Base-by-base conservation (phyloP, 2,888 invertebrate genomes). In the Muscina levida region DNA sequence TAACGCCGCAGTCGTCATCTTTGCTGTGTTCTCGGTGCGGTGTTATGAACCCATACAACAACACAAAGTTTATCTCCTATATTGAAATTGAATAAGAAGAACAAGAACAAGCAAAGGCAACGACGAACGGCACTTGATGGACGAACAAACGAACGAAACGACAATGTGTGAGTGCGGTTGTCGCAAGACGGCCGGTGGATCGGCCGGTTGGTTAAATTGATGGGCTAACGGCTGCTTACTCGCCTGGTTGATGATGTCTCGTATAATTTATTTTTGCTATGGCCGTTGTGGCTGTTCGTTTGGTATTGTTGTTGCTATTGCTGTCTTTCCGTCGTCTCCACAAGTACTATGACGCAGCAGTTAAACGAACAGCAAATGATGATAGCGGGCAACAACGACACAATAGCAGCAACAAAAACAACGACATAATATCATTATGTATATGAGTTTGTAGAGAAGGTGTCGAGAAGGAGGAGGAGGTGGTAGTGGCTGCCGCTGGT, bases 1-100 rank as follows among this genome's bases (percentile, higher is more conserved):
- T 31, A n/a, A n/a, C n/a, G 77, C 78, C 85, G 82, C 84, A 84
- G 84, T 84, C 86, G 85, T 53, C 66, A 24, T 53, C 51, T 37
- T 72, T 65, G 53, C 26, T 31, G 31, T 5, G 31, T 68, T 19
- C 65, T n/a, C n/a, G n/a, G n/a, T n/a, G n/a, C n/a, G n/a, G n/a
- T 65, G 31, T 71, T 72, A 39, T 51, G 48, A 48, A 48, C 48
- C 10, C 48, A 48, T 19, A 53, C 24, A 22, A 53, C 22, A 48
- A 17, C 48, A 15, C 48, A 48, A 48, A 17, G 48, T 48, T 48
- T 48, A 19, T 48, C 48, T 48, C 5, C 5, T 24, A 53, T 22
- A 39, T 11, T 17, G 15, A 57, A 59, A 39, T n/a, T 19, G 24
- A 26, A 59, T 39, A 24, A 42, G 72, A 42, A 53, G 10, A 39